Evolutionary conservation across 1,140 invertebrate species (phyloP).

Genomic region (Drosophila teissieri): DNA sequence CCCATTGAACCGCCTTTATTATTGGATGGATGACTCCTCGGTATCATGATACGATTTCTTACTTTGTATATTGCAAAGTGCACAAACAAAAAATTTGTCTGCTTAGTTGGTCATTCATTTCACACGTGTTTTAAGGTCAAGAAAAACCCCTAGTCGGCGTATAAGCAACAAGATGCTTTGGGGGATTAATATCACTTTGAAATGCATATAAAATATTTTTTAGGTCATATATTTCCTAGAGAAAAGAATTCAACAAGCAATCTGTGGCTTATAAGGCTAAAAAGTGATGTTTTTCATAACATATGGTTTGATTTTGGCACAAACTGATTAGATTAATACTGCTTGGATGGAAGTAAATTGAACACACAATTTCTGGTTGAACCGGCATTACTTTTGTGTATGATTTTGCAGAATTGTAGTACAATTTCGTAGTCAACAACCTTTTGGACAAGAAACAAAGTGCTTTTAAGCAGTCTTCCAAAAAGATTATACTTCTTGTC

Average conservation of each 20-base stretch:
- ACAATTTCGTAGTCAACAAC: conserved; percentile 7
- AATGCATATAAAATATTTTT: no score
- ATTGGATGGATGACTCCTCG: conserved; percentile 50
- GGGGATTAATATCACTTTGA: no score
- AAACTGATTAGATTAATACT: conserved; percentile 5
- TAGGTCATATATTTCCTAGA: not conserved
- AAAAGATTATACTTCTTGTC: conserved; percentile 2
- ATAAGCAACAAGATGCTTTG: not conserved
- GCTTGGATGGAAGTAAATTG: not conserved
- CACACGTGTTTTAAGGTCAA: conserved; percentile 11
- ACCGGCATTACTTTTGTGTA: conserved; percentile 1
- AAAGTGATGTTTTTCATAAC: not conserved
- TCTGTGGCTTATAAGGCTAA: no score
- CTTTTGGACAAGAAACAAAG: not conserved
- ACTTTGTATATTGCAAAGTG: conserved; percentile 16
- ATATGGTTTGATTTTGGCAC: conserved; percentile 1
- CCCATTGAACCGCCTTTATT: conserved; percentile 76
- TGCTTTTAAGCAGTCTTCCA: not conserved
- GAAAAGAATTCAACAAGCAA: not conserved
- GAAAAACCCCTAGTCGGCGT: not conserved
- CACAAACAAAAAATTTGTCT: conserved; percentile 21
- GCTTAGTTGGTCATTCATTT: conserved; percentile 22
- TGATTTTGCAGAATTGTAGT: not conserved
- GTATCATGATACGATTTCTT: conserved; percentile 39
- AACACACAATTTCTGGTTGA: not conserved